Conservation (phyloP, 2,113 vertebrate species). For the Polyodon spathula region DNA sequence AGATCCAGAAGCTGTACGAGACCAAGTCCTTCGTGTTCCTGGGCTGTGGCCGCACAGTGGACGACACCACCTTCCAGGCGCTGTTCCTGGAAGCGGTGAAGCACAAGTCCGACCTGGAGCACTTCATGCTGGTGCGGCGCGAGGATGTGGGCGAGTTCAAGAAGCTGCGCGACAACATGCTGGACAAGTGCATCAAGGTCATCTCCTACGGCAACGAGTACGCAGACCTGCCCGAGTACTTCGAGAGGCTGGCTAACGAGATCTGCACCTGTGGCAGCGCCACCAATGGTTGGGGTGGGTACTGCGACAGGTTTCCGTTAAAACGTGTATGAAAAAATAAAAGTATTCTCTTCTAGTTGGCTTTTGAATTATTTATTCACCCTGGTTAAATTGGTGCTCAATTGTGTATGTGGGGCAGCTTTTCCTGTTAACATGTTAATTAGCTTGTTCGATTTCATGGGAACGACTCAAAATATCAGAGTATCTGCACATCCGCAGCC, state of each 20-base stretch:
- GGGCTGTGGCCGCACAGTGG: slow-evolving; percentile 88
- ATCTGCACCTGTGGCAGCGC: slow-evolving; percentile 62
- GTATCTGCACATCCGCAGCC: no score
- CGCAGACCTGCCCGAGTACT: slow-evolving; percentile 80
- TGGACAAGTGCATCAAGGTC: slow-evolving; percentile 94
- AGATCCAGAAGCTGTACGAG: slow-evolving; percentile 95
- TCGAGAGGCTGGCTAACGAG: slow-evolving; percentile 76
- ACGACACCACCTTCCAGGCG: slow-evolving; percentile 96
- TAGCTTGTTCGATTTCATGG: no score
- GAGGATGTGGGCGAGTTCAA: slow-evolving; percentile 88
- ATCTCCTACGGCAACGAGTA: slow-evolving; percentile 88
- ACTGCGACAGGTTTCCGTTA: not conserved
- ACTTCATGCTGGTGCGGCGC: slow-evolving; percentile 90
- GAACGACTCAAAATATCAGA: no score
- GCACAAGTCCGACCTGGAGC: slow-evolving; percentile 88
- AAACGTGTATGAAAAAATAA: no score
- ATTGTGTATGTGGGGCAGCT: no score
- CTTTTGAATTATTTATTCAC: no score
- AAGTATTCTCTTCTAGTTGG: no score
- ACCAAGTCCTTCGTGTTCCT: slow-evolving; percentile 91
- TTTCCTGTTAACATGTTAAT: no score
- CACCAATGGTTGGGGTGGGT: slow-evolving; percentile 44
- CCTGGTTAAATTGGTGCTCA: no score
- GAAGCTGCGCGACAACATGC: slow-evolving; percentile 90
- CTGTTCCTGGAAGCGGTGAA: slow-evolving; percentile 90